Base-by-base conservation (phyloP, 2,797 vertebrate genomes). In the Notoglanidium macrostoma region DNA sequence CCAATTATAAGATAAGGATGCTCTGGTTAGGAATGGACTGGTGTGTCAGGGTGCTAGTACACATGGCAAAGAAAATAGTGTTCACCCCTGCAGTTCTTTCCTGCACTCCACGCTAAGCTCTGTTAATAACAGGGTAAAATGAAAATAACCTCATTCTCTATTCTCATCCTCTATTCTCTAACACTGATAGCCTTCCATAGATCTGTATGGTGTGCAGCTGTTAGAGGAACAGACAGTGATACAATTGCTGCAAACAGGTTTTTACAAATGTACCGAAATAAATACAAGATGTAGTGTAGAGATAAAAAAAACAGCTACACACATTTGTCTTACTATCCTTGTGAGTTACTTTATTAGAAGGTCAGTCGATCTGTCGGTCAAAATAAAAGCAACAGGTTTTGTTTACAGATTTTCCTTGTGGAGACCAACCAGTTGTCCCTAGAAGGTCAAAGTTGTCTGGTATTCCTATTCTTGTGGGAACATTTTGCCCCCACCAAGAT, bases 1-100 rank as follows among this genome's bases (percentile, higher is more conserved):
- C 83, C 68, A 84, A 23, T 89, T 81, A 81, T 46, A 46, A 88
- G 90, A 89, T 88, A 87, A 91, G 73, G 78, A 87, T 67, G 46
- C 83, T 88, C 59, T 85, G 15, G 51, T 83, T 87, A 81, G 49
- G 74, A 86, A 55, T 51, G 51, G 21, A 72, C n/a, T 55, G 46
- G 44, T 78, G 81, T 46, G 76, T 79, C 74, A 86, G 59, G 49
- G 65, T 85, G 79, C 32, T 55, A 68, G 86, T 67, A 85, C 19
- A 81, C 74, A 32, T 57, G n/a, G 10, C 32, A 81, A 81, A 87
- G n/a, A 68, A 76, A 67, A 32, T 21, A 35, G 17, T 81, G 40
- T 85, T 59, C 49, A 76, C 49, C 17, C 51, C 15, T 49, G 7
- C 26, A 35, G 44, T 5, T 78, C 11, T 46, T 73, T 46, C 1